These are phyloP conservation scores for Gymnosoma rotundatum DNA, from an alignment of 2,888 invertebrate species.

Conservation along the genomic window DNA sequence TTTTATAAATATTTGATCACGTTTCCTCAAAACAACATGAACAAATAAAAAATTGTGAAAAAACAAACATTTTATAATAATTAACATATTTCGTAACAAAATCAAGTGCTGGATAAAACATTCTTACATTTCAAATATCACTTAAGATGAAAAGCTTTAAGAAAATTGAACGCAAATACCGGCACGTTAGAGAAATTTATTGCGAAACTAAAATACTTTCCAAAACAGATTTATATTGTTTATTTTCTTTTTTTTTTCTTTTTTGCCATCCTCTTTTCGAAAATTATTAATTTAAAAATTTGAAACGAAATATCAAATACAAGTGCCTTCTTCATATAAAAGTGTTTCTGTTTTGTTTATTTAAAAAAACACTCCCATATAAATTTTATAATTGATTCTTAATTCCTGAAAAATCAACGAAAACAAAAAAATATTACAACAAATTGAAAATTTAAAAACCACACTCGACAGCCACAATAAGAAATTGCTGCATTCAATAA, in stretches of 20 bases:
- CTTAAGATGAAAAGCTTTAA: constrained; percentile 13
- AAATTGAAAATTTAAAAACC: constrained; percentile 57
- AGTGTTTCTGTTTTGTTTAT: constrained; percentile 7
- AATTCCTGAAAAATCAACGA: constrained; percentile 16
- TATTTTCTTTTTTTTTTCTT: too few species aligned
- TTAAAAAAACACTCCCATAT: background rate
- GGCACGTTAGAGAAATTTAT: constrained; percentile 10
- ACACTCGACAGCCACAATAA: constrained; percentile 33
- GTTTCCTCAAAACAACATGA: background rate
- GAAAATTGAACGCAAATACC: background rate
- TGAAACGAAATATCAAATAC: too few species aligned
- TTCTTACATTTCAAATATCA: constrained; percentile 31
- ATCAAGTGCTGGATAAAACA: background rate
- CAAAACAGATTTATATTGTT: too few species aligned
- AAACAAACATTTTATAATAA: background rate
- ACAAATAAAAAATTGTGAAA: constrained; percentile 3
- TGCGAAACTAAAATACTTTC: background rate
- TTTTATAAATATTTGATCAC: background rate
- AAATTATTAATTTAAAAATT: too few species aligned
- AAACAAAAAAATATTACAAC: constrained; percentile 18
- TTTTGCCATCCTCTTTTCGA: too few species aligned
- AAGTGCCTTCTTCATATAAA: too few species aligned
- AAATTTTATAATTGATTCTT: constrained; percentile 57
- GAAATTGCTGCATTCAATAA: constrained; percentile 57
- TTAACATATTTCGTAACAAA: constrained; percentile 12